Evolutionary conservation across 2,113 vertebrate species (phyloP).

Genomic region (Campylorhamphus procurvoides): DNA sequence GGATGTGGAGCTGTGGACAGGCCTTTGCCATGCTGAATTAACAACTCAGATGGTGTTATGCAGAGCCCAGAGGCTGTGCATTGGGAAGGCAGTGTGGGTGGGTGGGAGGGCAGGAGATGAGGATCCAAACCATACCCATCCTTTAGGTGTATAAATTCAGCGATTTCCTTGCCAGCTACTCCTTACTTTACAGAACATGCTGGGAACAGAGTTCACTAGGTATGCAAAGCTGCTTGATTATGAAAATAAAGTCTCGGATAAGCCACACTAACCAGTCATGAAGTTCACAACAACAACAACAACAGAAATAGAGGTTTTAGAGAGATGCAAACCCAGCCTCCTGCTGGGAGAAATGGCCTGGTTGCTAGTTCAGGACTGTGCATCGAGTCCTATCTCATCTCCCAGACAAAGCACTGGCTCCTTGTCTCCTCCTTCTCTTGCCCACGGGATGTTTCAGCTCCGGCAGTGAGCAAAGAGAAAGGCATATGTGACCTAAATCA

Average conservation of each 20-base stretch:
- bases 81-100: not conserved
- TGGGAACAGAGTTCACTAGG: not conserved
- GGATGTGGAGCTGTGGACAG: not conserved
- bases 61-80: not conserved
- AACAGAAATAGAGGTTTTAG: not conserved
- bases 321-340: not conserved
- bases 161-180: not conserved
- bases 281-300: not conserved
- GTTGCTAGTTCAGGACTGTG: not conserved
- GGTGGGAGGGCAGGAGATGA: not conserved
- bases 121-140: not conserved
- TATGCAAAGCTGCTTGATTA: not conserved
- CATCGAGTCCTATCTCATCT: not conserved
- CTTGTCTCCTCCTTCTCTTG: constrained; percentile 39
- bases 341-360: not conserved
- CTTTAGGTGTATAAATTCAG: not conserved
- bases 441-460: constrained; percentile 43
- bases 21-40: not conserved
- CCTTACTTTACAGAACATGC: not conserved
- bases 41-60: not conserved
- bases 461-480: constrained; percentile 17
- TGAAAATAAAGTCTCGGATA: constrained; percentile 21
- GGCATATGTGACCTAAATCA: constrained; percentile 68
- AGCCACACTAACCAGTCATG: not conserved
- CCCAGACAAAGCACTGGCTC: not conserved